Percentiles rank a stretch among this genome's conserved stretches.
These are phyloP conservation scores for Heteractis magnifica DNA, from an alignment of 92 coral and sea anemone genomes.

Conservation along the genomic window DNA sequence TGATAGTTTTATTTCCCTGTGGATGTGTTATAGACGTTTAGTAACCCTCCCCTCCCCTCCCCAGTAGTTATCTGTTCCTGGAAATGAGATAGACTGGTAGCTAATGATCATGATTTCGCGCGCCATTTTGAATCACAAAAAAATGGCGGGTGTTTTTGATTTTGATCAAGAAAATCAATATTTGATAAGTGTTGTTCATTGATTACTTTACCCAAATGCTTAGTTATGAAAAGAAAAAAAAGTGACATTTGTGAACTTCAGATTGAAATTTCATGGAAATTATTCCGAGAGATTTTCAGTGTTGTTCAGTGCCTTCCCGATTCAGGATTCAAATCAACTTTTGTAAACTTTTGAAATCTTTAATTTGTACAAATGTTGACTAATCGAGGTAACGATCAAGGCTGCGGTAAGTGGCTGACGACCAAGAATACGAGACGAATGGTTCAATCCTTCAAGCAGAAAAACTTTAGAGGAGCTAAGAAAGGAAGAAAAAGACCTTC, in stretches of 20 bases:
- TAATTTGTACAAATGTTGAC: not conserved
- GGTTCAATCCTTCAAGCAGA: constrained; percentile 23
- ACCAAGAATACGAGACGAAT: constrained; percentile 53
- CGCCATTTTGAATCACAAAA: constrained; percentile 23
- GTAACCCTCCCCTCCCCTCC: constrained; percentile 17
- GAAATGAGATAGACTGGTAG: constrained; percentile 10
- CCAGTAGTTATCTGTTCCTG: not conserved
- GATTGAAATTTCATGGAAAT: too few species aligned
- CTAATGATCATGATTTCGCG: constrained; percentile 21
- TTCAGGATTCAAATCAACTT: not conserved
- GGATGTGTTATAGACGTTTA: too few species aligned
- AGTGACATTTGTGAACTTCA: not conserved
- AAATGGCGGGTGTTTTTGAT: not conserved
- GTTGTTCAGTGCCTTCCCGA: too few species aligned
- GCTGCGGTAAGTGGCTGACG: constrained; percentile 91
- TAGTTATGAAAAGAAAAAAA: not conserved
- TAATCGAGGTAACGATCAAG: constrained; percentile 53
- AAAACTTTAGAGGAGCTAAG: constrained; percentile 6
- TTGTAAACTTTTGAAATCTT: not conserved
- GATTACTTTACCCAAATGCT: not conserved
- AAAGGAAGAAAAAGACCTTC: constrained; percentile 16
- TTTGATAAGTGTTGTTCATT: not conserved
- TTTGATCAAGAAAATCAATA: not conserved
- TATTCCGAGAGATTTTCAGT: too few species aligned
- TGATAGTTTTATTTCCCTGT: too few species aligned